Evolutionary conservation across 1,140 invertebrate species (phyloP).

Genomic region (Oncopodura yosiiana): DNA sequence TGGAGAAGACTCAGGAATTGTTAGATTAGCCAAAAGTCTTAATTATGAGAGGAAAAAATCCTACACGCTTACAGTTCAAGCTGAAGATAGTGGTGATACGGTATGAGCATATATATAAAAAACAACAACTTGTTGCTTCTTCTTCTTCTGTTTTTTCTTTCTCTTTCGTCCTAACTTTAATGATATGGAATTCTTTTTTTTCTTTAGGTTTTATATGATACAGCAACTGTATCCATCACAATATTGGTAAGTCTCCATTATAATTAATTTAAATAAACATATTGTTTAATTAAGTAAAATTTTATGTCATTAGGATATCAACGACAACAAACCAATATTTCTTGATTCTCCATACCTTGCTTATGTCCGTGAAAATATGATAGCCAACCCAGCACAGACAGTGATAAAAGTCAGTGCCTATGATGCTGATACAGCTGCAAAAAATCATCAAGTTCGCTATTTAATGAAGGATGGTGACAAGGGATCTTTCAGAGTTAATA

Average conservation of each 20-base stretch:
- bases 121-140: neutral
- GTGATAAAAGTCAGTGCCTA: slow-evolving; percentile 67
- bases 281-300: too few species aligned
- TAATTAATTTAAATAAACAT: too few species aligned
- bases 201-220: slow-evolving; percentile 39
- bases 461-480: slow-evolving; percentile 85
- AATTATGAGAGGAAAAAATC: slow-evolving; percentile 80
- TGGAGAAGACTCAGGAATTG: slow-evolving; percentile 75
- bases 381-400: slow-evolving; percentile 52
- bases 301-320: too few species aligned
- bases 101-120: slow-evolving; percentile 34
- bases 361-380: slow-evolving; percentile 76
- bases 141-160: neutral
- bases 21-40: slow-evolving; percentile 78
- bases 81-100: slow-evolving; percentile 70
- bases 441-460: slow-evolving; percentile 79
- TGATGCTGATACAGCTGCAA: slow-evolving; percentile 81
- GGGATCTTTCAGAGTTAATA: slow-evolving; percentile 65
- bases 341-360: slow-evolving; percentile 80
- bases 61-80: slow-evolving; percentile 71
- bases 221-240: slow-evolving; percentile 45
- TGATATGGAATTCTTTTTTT: neutral
- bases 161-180: neutral
- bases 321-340: too few species aligned
- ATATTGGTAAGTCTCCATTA: slow-evolving; percentile 79